These are phyloP conservation scores for Choreutis nemorana DNA, from an alignment of 2,888 invertebrate species.

Conservation along the genomic window DNA sequence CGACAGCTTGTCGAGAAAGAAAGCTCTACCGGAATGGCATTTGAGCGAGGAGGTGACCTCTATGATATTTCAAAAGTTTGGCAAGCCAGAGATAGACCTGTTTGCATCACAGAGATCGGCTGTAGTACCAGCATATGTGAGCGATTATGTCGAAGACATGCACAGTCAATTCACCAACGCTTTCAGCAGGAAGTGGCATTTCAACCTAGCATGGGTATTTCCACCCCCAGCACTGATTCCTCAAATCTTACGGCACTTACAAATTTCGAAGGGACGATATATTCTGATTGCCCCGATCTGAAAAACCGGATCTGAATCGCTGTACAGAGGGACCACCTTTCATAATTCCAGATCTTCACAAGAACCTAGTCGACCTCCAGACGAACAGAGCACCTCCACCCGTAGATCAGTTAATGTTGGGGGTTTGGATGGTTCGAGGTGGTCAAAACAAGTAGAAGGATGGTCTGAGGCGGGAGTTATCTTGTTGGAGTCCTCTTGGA, in stretches of 20 bases:
- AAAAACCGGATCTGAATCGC: constrained; percentile 1
- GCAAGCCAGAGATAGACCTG: constrained; percentile 8
- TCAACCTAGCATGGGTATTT: constrained; percentile 12
- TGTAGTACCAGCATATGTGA: constrained; percentile 7
- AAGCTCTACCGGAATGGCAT: constrained; percentile 12
- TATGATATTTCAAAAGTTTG: constrained; percentile 8
- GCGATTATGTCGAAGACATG: constrained; percentile 6
- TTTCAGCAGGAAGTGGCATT: constrained; percentile 9
- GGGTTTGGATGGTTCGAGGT: constrained; percentile 14
- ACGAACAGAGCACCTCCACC: constrained; percentile 5
- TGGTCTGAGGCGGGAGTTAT: constrained; percentile 7
- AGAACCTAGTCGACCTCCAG: constrained; percentile 8
- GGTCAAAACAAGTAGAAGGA: constrained; percentile 7
- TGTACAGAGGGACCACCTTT: constrained; percentile 4
- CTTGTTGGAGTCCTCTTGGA: constrained; percentile 9
- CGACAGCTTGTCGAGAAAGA: constrained; percentile 1
- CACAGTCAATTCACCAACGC: constrained; percentile 7
- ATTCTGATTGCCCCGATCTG: neutral
- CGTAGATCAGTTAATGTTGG: constrained; percentile 8
- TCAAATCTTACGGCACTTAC: constrained; percentile 10
- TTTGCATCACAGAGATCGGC: constrained; percentile 8
- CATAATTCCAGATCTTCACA: constrained; percentile 7
- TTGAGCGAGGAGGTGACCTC: constrained; percentile 1
- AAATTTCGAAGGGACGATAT: constrained; percentile 2
- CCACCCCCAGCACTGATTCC: constrained; percentile 15